A percentile compares a stretch with the other conserved stretches of the same genome.
Evolutionary conservation across 2,888 invertebrate species (phyloP).

Genomic region (Apamea crenata): DNA sequence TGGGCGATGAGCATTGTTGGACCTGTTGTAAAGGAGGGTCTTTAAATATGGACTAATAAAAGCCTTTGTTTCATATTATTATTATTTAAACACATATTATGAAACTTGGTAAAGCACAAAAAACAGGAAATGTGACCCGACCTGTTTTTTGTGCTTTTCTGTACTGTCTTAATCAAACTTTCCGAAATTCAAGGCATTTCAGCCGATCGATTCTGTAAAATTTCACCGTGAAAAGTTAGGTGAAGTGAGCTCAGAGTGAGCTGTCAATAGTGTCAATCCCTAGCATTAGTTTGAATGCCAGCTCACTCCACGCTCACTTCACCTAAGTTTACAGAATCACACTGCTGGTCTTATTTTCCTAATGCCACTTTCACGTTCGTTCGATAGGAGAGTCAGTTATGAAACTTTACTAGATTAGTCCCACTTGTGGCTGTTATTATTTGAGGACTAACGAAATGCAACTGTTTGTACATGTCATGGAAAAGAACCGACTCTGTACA

Average conservation of each 20-base stretch:
- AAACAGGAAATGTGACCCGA: too few species aligned
- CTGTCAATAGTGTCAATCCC: too few species aligned
- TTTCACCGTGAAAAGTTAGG: too few species aligned
- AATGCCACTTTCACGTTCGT: too few species aligned
- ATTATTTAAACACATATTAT: background rate
- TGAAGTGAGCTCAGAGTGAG: too few species aligned
- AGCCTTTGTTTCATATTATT: background rate
- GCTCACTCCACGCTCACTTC: too few species aligned
- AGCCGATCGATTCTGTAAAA: too few species aligned
- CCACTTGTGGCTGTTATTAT: background rate
- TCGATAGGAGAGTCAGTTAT: background rate
- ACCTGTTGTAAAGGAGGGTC: background rate
- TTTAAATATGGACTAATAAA: background rate
- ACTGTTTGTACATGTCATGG: background rate
- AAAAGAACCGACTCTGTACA: background rate
- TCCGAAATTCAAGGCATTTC: background rate
- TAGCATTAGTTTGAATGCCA: too few species aligned
- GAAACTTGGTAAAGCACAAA: too few species aligned
- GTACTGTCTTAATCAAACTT: background rate
- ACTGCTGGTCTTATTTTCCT: background rate
- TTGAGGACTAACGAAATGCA: background rate
- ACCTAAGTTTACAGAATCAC: too few species aligned
- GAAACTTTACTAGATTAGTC: background rate
- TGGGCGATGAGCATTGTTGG: background rate
- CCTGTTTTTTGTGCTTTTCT: background rate